A percentile compares a stretch with the other conserved stretches of the same genome.
These are phyloP conservation scores for Leptarthrus brevirostris DNA, from an alignment of 2,888 invertebrate species.

Conservation along the genomic window DNA sequence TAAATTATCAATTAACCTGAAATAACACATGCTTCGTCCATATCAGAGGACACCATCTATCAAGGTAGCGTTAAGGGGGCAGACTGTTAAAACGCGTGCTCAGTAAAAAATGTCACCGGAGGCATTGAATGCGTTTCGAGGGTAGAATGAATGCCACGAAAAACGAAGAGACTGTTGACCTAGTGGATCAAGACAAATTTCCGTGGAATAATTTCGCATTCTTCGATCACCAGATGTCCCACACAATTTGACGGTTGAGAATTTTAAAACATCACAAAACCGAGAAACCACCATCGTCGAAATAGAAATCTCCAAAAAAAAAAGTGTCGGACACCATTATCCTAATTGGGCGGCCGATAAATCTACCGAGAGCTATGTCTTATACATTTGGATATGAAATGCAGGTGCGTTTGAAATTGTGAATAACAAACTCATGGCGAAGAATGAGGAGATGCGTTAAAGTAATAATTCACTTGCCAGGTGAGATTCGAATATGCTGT, in stretches of 20 bases:
- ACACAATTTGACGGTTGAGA: not conserved
- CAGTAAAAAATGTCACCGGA: slow-evolving; percentile 38
- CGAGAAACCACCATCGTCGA: not conserved
- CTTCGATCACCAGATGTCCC: slow-evolving; percentile 37
- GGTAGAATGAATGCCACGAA: not conserved
- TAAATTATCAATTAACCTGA: slow-evolving; percentile 51
- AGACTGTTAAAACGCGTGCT: slow-evolving; percentile 16
- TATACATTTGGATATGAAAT: not conserved
- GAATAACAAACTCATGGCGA: too few species aligned
- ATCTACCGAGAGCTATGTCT: slow-evolving; percentile 16
- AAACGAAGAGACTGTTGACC: not conserved
- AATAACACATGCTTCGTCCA: slow-evolving; percentile 48
- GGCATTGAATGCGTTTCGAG: not conserved
- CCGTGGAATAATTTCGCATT: slow-evolving; percentile 42
- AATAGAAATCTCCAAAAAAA: not conserved
- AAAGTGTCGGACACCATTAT: slow-evolving; percentile 19
- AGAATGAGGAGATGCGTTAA: too few species aligned
- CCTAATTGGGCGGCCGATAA: slow-evolving; percentile 39
- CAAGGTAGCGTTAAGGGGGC: slow-evolving; percentile 26
- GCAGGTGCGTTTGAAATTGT: slow-evolving; percentile 27
- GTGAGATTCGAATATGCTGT: too few species aligned
- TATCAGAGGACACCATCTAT: slow-evolving; percentile 45
- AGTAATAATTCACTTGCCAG: too few species aligned
- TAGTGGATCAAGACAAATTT: slow-evolving; percentile 34
- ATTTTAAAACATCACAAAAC: slow-evolving; percentile 6